A percentile compares a stretch with the other conserved stretches of the same genome.
Conservation (phyloP, 2,888 invertebrate genomes). For the Cheilosia scutellata region DNA sequence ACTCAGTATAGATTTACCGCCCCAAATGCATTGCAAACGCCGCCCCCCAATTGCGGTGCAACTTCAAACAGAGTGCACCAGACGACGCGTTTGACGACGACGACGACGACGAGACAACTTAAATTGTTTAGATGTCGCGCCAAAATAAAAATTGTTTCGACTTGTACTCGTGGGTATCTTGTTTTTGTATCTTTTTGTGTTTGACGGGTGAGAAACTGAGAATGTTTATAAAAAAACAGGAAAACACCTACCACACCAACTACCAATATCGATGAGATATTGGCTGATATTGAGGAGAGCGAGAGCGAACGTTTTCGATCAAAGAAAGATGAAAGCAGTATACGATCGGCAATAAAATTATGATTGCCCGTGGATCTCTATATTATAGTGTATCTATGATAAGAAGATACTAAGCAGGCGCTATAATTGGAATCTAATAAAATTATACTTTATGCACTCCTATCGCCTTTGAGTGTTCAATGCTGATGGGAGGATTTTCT, state of each 20-base stretch:
- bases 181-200: slow-evolving; percentile 29
- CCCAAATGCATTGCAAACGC: slow-evolving; percentile 73
- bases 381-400: neutral
- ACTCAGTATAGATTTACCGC: slow-evolving; percentile 36
- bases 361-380: slow-evolving; percentile 28
- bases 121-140: slow-evolving; percentile 67
- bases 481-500: neutral
- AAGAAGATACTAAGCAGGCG: slow-evolving; percentile 35
- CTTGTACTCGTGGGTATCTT: neutral
- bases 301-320: slow-evolving; percentile 56
- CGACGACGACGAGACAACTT: slow-evolving; percentile 29
- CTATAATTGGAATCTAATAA: slow-evolving; percentile 25
- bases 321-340: slow-evolving; percentile 64
- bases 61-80: slow-evolving; percentile 58
- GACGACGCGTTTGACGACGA: slow-evolving; percentile 55
- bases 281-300: slow-evolving; percentile 48
- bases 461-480: neutral
- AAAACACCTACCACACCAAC: neutral
- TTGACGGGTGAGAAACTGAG: slow-evolving; percentile 4
- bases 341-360: slow-evolving; percentile 28
- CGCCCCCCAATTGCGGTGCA: slow-evolving; percentile 65
- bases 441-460: slow-evolving; percentile 27
- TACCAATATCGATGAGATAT: slow-evolving; percentile 56
- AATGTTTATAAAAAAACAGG: slow-evolving; percentile 22
- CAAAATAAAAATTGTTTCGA: slow-evolving; percentile 53